A percentile compares a stretch with the other conserved stretches of the same genome.
These are phyloP conservation scores for Dasyprocta punctata DNA, from an alignment of 2,113 vertebrate genomes.

Conservation along the genomic window DNA sequence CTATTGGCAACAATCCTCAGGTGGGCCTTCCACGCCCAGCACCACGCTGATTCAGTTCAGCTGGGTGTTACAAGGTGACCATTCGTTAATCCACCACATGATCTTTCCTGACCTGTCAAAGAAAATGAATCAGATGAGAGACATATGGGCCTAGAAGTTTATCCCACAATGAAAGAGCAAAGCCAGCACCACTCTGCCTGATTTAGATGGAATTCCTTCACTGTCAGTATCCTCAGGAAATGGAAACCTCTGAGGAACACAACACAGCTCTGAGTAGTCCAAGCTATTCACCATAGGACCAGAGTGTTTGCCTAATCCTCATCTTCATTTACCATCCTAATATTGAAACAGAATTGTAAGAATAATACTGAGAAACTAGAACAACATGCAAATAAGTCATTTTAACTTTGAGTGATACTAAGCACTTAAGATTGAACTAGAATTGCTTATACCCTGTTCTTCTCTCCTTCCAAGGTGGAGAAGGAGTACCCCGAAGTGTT, in stretches of 20 bases:
- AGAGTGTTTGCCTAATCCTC: not conserved
- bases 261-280: not conserved
- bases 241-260: not conserved
- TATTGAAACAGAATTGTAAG: not conserved
- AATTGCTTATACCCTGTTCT: not conserved
- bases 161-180: not conserved
- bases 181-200: not conserved
- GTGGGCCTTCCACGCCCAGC: not conserved
- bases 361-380: not conserved
- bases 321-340: not conserved
- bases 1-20: not conserved
- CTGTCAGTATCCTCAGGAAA: not conserved
- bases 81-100: not conserved
- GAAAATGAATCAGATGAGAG: not conserved
- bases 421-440: not conserved
- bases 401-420: not conserved
- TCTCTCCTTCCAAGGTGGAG: fast-evolving
- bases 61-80: not conserved
- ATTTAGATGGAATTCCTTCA: not conserved
- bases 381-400: not conserved
- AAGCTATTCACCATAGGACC: not conserved
- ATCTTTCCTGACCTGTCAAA: not conserved
- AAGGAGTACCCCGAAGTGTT: not conserved
- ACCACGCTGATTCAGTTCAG: not conserved
- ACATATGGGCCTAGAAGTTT: not conserved